These are phyloP conservation scores for Sylvilagus bachmani DNA, from an alignment of 2,113 vertebrate genomes.

Conservation along the genomic window DNA sequence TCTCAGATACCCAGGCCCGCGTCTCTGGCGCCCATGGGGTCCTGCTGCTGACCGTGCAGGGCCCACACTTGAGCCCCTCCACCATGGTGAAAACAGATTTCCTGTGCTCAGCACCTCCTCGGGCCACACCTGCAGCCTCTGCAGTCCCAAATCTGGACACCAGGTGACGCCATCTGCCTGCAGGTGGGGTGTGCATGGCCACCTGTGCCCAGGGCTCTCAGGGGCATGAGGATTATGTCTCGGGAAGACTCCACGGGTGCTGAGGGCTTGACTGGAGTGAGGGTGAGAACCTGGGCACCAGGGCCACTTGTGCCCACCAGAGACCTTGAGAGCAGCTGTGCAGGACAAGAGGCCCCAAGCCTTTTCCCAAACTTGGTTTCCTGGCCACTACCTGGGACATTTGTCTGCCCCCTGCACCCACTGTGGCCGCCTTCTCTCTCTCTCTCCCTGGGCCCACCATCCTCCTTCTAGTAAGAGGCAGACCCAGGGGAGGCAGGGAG, in stretches of 20 bases:
- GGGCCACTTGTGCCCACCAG: background rate
- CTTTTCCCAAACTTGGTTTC: background rate
- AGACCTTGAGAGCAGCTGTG: no score
- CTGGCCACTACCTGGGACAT: background rate
- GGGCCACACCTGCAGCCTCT: background rate
- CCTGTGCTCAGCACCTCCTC: no score
- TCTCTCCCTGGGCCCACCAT: background rate
- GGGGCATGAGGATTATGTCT: background rate
- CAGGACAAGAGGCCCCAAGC: no score
- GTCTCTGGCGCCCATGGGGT: no score
- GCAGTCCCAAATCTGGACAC: constrained; percentile 12
- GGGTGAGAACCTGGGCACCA: no score
- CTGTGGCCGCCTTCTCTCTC: background rate
- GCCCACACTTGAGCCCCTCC: no score
- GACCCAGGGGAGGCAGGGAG: background rate
- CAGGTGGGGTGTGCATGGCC: background rate
- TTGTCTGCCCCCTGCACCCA: fast-evolving
- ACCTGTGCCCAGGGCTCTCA: no score
- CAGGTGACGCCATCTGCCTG: constrained; percentile 48
- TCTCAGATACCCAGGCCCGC: no score
- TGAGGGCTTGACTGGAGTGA: background rate
- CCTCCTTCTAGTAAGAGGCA: background rate
- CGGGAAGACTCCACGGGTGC: background rate
- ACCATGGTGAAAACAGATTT: no score
- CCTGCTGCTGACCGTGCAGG: no score